phyloP scores from a whole-genome alignment of 2,113 vertebrate genomes.

The Neotragus moschatus region DNA sequence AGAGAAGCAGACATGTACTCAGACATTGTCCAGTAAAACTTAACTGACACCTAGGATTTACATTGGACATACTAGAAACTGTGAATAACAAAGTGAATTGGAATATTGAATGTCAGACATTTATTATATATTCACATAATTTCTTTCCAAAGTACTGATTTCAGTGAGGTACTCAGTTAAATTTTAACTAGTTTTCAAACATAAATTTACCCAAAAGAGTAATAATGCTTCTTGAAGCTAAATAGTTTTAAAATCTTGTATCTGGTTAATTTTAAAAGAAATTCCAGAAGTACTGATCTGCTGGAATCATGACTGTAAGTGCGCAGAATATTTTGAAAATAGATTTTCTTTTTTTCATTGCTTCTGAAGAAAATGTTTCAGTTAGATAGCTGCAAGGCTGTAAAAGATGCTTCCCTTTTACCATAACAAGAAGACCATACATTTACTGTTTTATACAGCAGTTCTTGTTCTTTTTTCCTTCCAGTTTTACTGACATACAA shows the following conservation, averaged over 20 bases:
- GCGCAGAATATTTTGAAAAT: neutral
- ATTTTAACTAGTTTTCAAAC: neutral
- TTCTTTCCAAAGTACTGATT: neutral
- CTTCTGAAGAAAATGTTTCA: neutral
- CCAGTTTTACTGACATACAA: neutral
- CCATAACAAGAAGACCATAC: neutral
- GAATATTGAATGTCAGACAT: neutral
- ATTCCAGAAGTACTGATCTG: neutral
- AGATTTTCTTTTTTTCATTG: neutral
- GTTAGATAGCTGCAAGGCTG: neutral
- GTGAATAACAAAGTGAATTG: neutral
- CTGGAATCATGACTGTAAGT: neutral
- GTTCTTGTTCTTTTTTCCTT: neutral
- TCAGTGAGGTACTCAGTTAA: neutral
- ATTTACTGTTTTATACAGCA: neutral
- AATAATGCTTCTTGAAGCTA: neutral
- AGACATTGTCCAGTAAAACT: neutral
- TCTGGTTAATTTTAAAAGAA: neutral
- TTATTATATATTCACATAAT: neutral
- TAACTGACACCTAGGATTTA: neutral
- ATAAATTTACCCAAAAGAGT: neutral
- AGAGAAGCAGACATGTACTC: neutral
- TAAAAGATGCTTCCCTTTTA: neutral
- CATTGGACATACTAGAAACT: neutral
- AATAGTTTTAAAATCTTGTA: neutral